Conservation (phyloP, 2,797 vertebrate genomes). For the Harpagifer antarcticus region DNA sequence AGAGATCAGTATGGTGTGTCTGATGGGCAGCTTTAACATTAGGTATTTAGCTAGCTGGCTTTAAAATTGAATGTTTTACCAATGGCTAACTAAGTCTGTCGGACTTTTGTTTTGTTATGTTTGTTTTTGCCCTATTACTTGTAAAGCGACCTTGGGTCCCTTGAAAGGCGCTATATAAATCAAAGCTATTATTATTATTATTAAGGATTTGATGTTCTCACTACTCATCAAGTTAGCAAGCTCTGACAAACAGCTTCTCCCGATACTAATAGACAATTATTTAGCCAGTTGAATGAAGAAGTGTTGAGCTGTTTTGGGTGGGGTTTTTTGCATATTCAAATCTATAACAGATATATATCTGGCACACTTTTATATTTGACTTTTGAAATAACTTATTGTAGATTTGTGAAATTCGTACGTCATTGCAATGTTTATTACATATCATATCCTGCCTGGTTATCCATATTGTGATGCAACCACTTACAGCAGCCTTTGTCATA, state of each 20-base stretch:
- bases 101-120: no score
- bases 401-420: no score
- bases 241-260: background rate
- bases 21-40: background rate
- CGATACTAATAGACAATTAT: background rate
- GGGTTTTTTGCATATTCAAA: background rate
- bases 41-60: background rate
- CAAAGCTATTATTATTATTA: no score
- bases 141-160: no score
- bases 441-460: background rate
- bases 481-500: slow-evolving; percentile 16
- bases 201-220: background rate
- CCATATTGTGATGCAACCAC: background rate
- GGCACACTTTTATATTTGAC: background rate
- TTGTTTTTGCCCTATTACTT: no score
- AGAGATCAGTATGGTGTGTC: no score
- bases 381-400: no score
- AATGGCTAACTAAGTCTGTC: background rate
- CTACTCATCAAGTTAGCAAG: background rate
- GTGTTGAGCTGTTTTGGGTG: background rate
- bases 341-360: background rate
- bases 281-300: background rate
- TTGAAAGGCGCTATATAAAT: no score
- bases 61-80: background rate
- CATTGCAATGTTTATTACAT: background rate